These are phyloP conservation scores for Barnardius zonarius DNA, from an alignment of 2,113 vertebrate species.

Conservation along the genomic window DNA sequence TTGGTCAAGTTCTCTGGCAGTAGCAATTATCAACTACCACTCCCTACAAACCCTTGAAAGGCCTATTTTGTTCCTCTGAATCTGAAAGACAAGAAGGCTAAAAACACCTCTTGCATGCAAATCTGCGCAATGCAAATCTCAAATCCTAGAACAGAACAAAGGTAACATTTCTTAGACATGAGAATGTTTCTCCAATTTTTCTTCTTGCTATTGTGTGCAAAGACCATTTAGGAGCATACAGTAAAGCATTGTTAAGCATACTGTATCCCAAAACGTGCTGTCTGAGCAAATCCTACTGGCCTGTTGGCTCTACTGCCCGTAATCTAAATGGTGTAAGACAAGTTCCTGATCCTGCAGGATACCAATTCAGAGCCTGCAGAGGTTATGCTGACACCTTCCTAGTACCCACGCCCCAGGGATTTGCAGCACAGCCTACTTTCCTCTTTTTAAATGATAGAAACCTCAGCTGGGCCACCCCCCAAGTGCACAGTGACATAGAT, in stretches of 20 bases:
- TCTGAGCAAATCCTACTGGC: not conserved
- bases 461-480: not conserved
- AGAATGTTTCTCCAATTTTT: not conserved
- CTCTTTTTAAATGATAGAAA: not conserved
- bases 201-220: not conserved
- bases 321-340: accelerated
- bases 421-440: not conserved
- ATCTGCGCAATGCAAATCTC: not conserved
- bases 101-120: not conserved
- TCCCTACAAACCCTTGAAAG: not conserved
- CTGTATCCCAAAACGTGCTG: accelerated
- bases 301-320: not conserved
- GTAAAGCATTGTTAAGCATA: not conserved
- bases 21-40: not conserved
- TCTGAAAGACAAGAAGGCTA: not conserved
- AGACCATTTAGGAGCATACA: not conserved
- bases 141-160: not conserved
- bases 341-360: not conserved
- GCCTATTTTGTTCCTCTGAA: not conserved
- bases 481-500: not conserved
- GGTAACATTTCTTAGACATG: not conserved
- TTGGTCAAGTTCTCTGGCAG: not conserved
- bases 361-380: accelerated
- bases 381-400: not conserved
- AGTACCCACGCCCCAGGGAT: not conserved